Base-by-base conservation (phyloP, 2,113 vertebrate genomes). In the Syngnathoides biaculeatus region DNA sequence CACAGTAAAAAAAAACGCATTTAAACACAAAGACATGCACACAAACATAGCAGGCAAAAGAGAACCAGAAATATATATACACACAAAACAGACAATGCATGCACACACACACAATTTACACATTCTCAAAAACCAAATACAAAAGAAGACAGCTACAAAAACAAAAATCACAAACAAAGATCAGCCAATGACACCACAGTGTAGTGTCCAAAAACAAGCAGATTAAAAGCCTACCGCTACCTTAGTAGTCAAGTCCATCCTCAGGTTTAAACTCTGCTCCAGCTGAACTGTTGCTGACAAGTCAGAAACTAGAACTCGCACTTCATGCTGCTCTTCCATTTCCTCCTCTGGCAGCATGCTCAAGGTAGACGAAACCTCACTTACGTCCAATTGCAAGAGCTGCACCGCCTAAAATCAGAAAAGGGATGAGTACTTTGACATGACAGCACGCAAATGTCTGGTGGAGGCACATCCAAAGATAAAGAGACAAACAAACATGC, bases 201-300 rank as follows among this genome's bases (percentile, higher is more conserved):
- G n/a, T 7, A 7, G 5, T 15, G 61, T 42, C 6, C 7, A 27
- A 27, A 9, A 26, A 17, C 8, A 45, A 24, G 5, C 5, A 26
- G 13, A 5, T 8, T 1, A 3, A 0, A 17, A 15, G 52, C 43
- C 0, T 77, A 87, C 86, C 72, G 24, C 0, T 13, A 79, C 56
- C 40, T 57, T 35, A 8, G 79, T 64, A 35, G 73, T 76, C 14
- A 59, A 0, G 14, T 15, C 48, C 24, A 4, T 58, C 50, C 6
- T 69, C 64, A 40, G 50, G 24, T 50, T 26, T 56, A 48, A 61
- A 30, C n/a, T 2, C 10, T 13, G 57, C 20, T 47, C 73, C 27
- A n/a, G 14, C 38, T 38, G 35, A 7, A 65, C 65, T 60, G 22
- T 3, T 0, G 14, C 5, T 15, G 11, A 43, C 0, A 20, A 19